phyloP scores from a whole-genome alignment of 2,888 invertebrate genomes.

The Agrotis ipsilon region DNA sequence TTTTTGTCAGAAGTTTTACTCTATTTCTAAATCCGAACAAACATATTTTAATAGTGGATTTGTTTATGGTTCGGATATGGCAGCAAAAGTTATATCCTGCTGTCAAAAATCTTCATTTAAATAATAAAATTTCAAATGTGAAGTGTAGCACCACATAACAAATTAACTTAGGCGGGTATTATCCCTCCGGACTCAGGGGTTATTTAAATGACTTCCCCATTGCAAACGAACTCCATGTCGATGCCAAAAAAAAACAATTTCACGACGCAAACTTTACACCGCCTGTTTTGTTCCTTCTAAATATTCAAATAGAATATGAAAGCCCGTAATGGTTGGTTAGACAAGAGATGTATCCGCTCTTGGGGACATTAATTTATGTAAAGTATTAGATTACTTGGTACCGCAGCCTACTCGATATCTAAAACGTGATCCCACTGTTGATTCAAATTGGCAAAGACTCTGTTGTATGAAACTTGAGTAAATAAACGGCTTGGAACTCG shows the following conservation, averaged over 20 bases:
- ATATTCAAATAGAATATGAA: conserved; percentile 86
- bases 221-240: conserved; percentile 63
- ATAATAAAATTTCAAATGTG: conserved; percentile 35
- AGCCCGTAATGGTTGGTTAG: conserved; percentile 86
- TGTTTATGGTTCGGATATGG: not conserved
- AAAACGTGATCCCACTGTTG: conserved; percentile 86
- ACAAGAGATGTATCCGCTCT: conserved; percentile 77
- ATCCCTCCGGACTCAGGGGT: conserved; percentile 71
- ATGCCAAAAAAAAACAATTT: conserved; percentile 76
- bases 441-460: conserved; percentile 79
- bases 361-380: conserved; percentile 84
- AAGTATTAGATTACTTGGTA: conserved; percentile 84
- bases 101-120: conserved; percentile 13
- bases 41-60: too few relatives aligned
- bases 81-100: not conserved
- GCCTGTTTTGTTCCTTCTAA: conserved; percentile 80
- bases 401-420: conserved; percentile 76
- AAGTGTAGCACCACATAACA: conserved; percentile 55
- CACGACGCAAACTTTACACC: conserved; percentile 70
- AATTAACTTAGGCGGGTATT: conserved; percentile 69
- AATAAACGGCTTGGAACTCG: conserved; percentile 53
- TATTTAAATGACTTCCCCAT: conserved; percentile 73
- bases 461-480: conserved; percentile 64
- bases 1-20: too few relatives aligned
- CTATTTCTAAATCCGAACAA: not conserved